These are phyloP conservation scores for Frankliniella intonsa DNA, from an alignment of 2,888 invertebrate genomes.

Conservation along the genomic window DNA sequence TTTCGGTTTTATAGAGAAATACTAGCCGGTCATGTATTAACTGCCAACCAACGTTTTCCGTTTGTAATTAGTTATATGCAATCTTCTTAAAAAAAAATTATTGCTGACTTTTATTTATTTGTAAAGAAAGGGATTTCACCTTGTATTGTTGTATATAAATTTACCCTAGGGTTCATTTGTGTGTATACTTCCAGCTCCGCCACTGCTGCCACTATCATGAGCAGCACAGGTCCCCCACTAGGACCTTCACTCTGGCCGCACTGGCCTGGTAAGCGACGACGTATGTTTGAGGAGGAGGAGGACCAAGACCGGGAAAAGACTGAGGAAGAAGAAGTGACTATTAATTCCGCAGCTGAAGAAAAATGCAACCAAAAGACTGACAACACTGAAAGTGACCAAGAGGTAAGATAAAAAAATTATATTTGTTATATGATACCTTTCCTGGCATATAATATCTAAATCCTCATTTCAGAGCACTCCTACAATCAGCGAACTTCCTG, in stretches of 20 bases:
- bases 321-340: neutral
- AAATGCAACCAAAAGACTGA: neutral
- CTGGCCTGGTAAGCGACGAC: neutral
- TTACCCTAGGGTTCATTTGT: no score
- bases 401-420: neutral
- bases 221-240: neutral
- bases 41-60: no score
- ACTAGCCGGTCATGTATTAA: no score
- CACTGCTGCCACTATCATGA: neutral
- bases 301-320: neutral
- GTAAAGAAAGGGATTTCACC: no score
- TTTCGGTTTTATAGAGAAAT: no score
- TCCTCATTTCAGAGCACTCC: neutral
- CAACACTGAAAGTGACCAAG: neutral
- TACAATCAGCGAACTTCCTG: neutral
- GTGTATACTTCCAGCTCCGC: neutral
- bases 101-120: no score
- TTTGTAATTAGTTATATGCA: no score
- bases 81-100: no score
- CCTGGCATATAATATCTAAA: neutral
- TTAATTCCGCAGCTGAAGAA: neutral
- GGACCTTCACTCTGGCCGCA: neutral
- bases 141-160: no score
- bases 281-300: neutral
- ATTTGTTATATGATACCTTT: neutral